A percentile compares a stretch with the other conserved stretches of the same genome.
Evolutionary conservation across 2,113 vertebrate genomes (phyloP).

Genomic region (Neodon shergylaensis): DNA sequence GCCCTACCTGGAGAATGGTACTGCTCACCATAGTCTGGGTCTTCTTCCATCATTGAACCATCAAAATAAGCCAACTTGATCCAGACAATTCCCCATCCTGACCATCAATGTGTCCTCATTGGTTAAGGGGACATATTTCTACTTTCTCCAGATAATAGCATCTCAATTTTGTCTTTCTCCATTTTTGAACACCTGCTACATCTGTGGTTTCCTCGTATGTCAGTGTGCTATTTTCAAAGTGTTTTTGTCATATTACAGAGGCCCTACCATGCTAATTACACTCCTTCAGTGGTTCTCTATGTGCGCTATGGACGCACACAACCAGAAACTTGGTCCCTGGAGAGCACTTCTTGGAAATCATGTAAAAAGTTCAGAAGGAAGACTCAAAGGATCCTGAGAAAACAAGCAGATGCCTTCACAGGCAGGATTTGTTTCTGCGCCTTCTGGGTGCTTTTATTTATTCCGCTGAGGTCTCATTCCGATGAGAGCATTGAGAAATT

Average conservation of each 20-base stretch:
- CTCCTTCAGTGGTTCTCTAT: neutral
- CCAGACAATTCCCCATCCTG: neutral
- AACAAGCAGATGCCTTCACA: neutral
- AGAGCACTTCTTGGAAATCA: slow-evolving; percentile 23
- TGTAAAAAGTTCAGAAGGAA: neutral
- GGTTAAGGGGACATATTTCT: neutral
- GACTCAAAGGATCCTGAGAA: neutral
- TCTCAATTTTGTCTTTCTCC: neutral
- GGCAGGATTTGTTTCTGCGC: neutral
- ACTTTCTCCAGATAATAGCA: neutral
- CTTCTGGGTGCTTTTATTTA: neutral
- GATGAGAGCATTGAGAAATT: neutral
- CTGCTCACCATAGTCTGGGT: neutral
- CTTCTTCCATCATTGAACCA: neutral
- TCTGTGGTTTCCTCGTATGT: neutral
- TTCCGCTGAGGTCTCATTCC: neutral
- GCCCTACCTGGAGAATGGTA: neutral
- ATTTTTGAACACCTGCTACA: neutral
- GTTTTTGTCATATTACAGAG: neutral
- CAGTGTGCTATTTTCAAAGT: neutral
- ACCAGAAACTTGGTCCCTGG: neutral
- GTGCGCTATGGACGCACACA: neutral
- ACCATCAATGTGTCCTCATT: neutral
- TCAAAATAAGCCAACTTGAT: neutral
- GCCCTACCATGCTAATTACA: neutral